Evolutionary conservation across 2,113 vertebrate genomes (phyloP).

Genomic region (Nerophis lumbriciformis): DNA sequence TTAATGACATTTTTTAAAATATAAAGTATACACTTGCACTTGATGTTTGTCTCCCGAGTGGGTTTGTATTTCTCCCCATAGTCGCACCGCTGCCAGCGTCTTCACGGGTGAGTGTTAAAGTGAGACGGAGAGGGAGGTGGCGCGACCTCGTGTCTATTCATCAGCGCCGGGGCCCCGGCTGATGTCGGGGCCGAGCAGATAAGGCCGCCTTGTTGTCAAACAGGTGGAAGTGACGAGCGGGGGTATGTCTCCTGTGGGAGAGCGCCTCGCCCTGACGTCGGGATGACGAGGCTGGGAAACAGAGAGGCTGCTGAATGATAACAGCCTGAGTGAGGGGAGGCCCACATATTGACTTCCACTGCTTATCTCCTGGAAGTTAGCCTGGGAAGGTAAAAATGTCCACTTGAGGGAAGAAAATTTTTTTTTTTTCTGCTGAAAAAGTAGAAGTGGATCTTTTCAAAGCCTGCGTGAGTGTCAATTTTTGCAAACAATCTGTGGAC

Average conservation of each 20-base stretch:
- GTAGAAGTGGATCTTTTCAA: neutral
- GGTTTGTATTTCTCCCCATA: neutral
- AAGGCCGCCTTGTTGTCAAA: slow-evolving; percentile 60
- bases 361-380: neutral
- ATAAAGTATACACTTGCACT: too few relatives aligned
- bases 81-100: neutral
- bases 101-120: neutral
- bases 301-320: slow-evolving; percentile 59
- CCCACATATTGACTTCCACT: slow-evolving; percentile 2
- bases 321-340: slow-evolving; percentile 52
- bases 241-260: slow-evolving; percentile 40
- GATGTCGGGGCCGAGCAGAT: slow-evolving; percentile 59
- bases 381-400: neutral
- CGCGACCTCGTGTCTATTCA: slow-evolving; percentile 64
- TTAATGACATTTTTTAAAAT: too few relatives aligned
- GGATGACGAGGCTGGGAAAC: slow-evolving; percentile 56
- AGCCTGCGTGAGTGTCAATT: neutral
- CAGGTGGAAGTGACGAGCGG: slow-evolving; percentile 56
- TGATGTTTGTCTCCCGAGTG: neutral
- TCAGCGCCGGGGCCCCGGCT: slow-evolving; percentile 55
- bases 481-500: neutral
- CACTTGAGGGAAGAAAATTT: neutral
- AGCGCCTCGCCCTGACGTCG: slow-evolving; percentile 51
- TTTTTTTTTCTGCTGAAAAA: too few relatives aligned
- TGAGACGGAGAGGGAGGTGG: slow-evolving; percentile 22